These are phyloP conservation scores for Bathynomus jamesi DNA, from an alignment of 1,140 invertebrate genomes.

Conservation along the genomic window DNA sequence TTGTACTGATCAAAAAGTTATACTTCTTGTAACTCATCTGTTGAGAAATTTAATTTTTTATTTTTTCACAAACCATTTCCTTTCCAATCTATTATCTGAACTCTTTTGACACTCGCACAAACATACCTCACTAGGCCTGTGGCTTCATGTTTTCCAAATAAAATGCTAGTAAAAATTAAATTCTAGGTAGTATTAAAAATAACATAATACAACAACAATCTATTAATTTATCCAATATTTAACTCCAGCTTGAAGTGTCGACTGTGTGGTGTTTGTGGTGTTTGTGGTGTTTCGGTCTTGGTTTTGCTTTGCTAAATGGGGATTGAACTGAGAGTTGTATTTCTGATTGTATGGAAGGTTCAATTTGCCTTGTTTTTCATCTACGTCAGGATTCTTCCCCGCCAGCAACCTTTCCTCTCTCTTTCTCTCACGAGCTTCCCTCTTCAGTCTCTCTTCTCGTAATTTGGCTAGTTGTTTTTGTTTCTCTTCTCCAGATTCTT, in stretches of 20 bases:
- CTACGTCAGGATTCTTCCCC: slow-evolving; percentile 46
- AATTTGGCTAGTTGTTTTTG: slow-evolving; percentile 56
- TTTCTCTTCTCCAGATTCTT: slow-evolving; percentile 12
- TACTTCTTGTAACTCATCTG: too few species aligned
- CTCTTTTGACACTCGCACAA: too few species aligned
- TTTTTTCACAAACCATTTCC: too few species aligned
- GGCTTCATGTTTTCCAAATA: too few species aligned
- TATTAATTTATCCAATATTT: background rate
- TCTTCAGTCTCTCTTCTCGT: slow-evolving; percentile 64
- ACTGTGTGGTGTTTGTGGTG: background rate
- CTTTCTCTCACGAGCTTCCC: slow-evolving; percentile 67
- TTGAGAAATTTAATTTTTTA: too few species aligned
- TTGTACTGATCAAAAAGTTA: too few species aligned
- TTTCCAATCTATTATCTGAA: too few species aligned
- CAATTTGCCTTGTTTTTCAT: slow-evolving; percentile 31
- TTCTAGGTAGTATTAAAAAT: background rate
- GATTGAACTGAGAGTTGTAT: slow-evolving; percentile 92
- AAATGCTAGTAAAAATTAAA: too few species aligned
- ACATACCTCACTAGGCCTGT: too few species aligned
- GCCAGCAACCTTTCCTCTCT: slow-evolving; percentile 62
- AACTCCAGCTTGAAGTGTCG: background rate
- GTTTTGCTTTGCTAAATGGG: slow-evolving; percentile 73
- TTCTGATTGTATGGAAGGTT: slow-evolving; percentile 52
- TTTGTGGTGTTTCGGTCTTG: slow-evolving; percentile 13
- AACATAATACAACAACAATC: background rate